A percentile compares a stretch with the other conserved stretches of the same genome.
These are phyloP conservation scores for Otocyon megalotis DNA, from an alignment of 2,113 vertebrate species.

Conservation along the genomic window DNA sequence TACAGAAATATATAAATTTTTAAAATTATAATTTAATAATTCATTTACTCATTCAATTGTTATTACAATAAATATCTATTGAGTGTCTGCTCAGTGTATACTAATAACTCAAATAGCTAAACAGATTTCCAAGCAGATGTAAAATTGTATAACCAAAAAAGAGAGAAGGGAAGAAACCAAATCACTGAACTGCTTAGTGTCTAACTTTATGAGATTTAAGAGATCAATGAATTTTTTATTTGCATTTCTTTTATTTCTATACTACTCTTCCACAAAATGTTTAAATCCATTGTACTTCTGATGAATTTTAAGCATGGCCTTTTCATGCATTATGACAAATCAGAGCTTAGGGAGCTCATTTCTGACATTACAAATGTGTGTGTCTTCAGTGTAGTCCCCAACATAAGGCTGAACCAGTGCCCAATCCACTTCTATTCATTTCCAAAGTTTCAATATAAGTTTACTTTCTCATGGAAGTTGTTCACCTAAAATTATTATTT, in stretches of 20 bases:
- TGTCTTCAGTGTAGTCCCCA: background rate
- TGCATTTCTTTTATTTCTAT: background rate
- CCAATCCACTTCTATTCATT: background rate
- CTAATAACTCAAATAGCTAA: background rate
- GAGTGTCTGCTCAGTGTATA: background rate
- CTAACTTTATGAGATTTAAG: background rate
- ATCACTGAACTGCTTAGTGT: background rate
- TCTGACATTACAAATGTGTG: background rate
- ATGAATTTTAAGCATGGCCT: background rate
- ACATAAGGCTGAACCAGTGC: background rate
- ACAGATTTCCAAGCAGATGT: background rate
- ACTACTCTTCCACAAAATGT: background rate
- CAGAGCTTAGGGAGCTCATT: background rate
- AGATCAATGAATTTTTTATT: background rate
- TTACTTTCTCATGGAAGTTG: background rate
- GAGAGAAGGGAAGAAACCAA: background rate
- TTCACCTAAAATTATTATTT: constrained; percentile 35
- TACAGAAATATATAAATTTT: background rate
- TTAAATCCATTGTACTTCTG: background rate
- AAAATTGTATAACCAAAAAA: background rate
- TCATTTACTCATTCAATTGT: background rate
- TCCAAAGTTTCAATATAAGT: background rate
- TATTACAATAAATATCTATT: background rate
- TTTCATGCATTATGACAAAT: background rate
- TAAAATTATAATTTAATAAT: background rate